Conservation (phyloP, 2,797 vertebrate species). For the Champsocephalus esox region DNA sequence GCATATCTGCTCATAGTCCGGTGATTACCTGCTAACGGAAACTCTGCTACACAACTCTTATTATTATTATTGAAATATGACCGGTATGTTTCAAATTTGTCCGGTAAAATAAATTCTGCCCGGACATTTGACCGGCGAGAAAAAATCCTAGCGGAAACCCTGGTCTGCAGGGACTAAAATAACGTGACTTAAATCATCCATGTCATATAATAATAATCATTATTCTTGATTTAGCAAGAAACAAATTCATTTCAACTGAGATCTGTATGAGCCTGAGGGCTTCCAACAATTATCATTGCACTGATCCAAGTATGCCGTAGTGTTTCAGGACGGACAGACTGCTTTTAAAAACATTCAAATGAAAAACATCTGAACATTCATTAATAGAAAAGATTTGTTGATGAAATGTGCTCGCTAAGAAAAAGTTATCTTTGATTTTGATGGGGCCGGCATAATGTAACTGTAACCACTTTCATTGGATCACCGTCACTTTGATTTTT, state of each 20-base stretch:
- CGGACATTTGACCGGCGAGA: too few relatives aligned
- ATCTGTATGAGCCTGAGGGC: constrained; percentile 43
- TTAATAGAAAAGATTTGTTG: neutral
- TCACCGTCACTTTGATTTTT: neutral
- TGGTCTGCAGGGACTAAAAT: neutral
- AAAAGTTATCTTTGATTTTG: neutral
- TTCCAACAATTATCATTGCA: constrained; percentile 36
- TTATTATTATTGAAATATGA: too few relatives aligned
- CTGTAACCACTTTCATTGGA: neutral
- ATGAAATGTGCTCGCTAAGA: neutral
- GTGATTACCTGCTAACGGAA: too few relatives aligned
- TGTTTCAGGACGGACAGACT: neutral
- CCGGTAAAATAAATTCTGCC: too few relatives aligned
- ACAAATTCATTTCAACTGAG: constrained; percentile 20
- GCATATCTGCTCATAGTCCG: too few relatives aligned
- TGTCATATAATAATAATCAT: neutral
- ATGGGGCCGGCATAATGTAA: too few relatives aligned
- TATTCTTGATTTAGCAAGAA: constrained; percentile 2
- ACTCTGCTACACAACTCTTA: too few relatives aligned
- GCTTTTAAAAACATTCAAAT: neutral
- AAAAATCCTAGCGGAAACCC: too few relatives aligned
- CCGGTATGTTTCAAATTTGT: too few relatives aligned
- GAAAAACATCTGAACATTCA: neutral
- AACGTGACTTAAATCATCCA: neutral
- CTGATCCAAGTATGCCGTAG: neutral